Evolutionary conservation across 2,888 invertebrate genomes (phyloP), one percentile per base, ranked within the genome.

Genomic region (Gryllus longicercus): DNA sequence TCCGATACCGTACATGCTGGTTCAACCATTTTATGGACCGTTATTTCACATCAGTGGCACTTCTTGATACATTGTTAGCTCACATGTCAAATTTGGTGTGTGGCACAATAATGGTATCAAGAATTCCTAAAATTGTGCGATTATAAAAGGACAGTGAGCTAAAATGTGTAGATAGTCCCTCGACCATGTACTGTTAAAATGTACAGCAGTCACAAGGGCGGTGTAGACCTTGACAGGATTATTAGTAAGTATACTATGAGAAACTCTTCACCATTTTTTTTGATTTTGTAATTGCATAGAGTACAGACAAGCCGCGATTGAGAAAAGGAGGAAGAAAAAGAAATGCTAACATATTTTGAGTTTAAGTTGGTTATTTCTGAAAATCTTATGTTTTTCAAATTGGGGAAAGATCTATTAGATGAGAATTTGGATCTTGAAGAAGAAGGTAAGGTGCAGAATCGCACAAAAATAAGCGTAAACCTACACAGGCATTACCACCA

Each of bases 151-250:
- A 76, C 25, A 49, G 50, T n/a, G 78, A 63, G 11, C 21, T 81
- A 74, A 82, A 51, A 78, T 38, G 38, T 5, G 51, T 63, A 51
- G 11, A 18, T 76, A 25, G 79, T 83, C 14, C 80, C 80, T 50
- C 25, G 79, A 50, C 82, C 83, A 74, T 23, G 50, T 51, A 79
- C 81, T 78, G 80, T 83, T n/a, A 77, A 80, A 50, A 51, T 50
- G 25, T 82, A 83, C 78, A 82, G 82, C 63, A 50, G 50, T 23
- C 76, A 81, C 74, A 83, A 80, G 82, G 80, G 82, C 63, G 81
- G 82, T 63, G 81, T 81, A 21, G 21, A 83, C 79, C 78, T 80
- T 23, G 75, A 82, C 51, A 80, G 82, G 78, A 81, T 82, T 63
- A 74, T 81, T 23, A 77, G 78, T 23, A 80, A 78, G 75, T 82